Base-by-base conservation (phyloP, 2,797 vertebrate species). In the Myripristis murdjan region DNA sequence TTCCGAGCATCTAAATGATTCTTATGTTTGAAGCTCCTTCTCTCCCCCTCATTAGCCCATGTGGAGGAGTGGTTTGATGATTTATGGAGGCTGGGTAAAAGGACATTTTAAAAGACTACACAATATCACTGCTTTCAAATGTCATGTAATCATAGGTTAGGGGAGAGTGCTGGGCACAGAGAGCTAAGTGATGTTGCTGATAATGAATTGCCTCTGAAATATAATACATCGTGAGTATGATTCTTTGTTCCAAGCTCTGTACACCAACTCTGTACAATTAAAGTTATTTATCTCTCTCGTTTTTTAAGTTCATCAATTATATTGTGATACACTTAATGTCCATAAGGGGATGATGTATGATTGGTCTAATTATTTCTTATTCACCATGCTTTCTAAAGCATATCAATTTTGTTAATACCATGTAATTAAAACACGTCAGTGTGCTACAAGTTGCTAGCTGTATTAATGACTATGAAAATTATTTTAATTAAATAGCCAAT, bases 401-500 rank as follows among this genome's bases (percentile, higher is more conserved):
- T 99, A 99, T 99, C 98, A 99, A 99, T 99, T 99, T 98, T 99
- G 97, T 99, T 99, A 99, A 99, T 99, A 99, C 97, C 98, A 98
- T 98, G 98, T 99, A 99, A 99, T 99, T 99, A 99, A 99, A 99
- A 98, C 97, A 98, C 97, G 98, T 99, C 98, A 99, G 96, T 92
- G 96, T 94, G 97, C 97, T 98, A 98, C 97, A 99, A 99, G 97
- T 99, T 99, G 97, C 97, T 92, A 96, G 97, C 96, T 97, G 96
- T 99, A 99, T 99, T 99, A 99, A 99, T 99, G 98, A 99, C 97
- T 98, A 96, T 96, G 98, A 99, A 97, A 99, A 99, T 99, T 98
- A 98, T 99, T 99, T 99, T 99, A 99, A 99, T 99, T 99, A 99
- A 99, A 99, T 97, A 99, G 98, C 97, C 98, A 99, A 99, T 99